Conservation (phyloP, 2,888 invertebrate species). For the Ochropacha duplaris region DNA sequence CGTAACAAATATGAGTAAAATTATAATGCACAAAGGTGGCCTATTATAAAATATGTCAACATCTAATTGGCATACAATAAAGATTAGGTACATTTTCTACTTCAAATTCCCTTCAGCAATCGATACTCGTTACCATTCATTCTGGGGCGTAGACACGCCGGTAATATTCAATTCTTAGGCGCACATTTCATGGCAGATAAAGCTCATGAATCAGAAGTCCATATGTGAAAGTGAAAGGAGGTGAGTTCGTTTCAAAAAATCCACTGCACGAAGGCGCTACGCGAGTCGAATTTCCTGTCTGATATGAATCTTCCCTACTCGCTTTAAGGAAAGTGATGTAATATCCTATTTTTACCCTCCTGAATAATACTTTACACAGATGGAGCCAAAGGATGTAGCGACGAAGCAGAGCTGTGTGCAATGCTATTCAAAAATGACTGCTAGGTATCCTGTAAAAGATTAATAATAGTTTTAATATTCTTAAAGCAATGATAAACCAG, state of each 20-base stretch:
- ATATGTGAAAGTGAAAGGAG: conserved; percentile 71
- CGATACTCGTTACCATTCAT: conserved; percentile 60
- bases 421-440: not conserved
- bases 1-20: no score
- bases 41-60: not conserved
- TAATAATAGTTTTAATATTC: no score
- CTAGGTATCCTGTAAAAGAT: not conserved
- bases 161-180: conserved; percentile 74
- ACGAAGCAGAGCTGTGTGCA: no score
- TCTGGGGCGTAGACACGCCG: conserved; percentile 53
- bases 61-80: no score
- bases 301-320: conserved; percentile 82
- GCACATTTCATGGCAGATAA: conserved; percentile 80
- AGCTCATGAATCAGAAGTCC: conserved; percentile 80
- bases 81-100: not conserved
- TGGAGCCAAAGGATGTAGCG: conserved; percentile 28
- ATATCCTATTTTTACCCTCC: conserved; percentile 78
- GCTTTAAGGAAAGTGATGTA: conserved; percentile 79
- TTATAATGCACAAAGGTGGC: not conserved
- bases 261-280: conserved; percentile 62
- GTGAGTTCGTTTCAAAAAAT: conserved; percentile 73
- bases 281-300: conserved; percentile 79
- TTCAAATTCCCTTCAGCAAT: conserved; percentile 10
- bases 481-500: no score
- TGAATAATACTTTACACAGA: conserved; percentile 37